Base-by-base conservation (phyloP, 2,113 vertebrate genomes). In the Mesembrinibis cayennensis region DNA sequence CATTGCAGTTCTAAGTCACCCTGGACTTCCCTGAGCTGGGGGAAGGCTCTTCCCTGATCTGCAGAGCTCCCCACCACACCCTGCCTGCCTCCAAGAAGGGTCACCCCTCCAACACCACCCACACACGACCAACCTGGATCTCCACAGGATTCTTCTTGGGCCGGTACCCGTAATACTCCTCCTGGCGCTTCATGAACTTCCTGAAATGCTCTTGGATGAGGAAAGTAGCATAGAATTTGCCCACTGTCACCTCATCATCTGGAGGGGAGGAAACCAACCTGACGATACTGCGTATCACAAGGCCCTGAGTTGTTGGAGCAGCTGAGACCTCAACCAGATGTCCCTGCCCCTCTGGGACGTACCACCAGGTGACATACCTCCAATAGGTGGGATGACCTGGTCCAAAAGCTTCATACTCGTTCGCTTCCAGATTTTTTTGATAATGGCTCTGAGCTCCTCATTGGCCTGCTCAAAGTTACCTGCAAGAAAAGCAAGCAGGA, bases 181-280 rank as follows among this genome's bases (percentile, higher is more conserved):
- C 99, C 97, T 99, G 99, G n/a, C 98, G 99, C 91, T 99, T 99
- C 98, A 99, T 98, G 95, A 99, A 99, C 98, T 99, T 99, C 55
- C 99, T 98, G 97, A 99, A 99, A 89, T 99, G 99, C 52, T 99
- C 99, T 97, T 99, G 99, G 96, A 99, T 99, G 91, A 99, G 98
- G 98, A 99, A 99, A 8, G 99, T 99, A 38, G 99, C 99, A 6
- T 99, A 99, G 98, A 99, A 99, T 96, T 99, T 99, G 26, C 99
- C 99, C 78, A 99, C 99, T 0, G 99, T 99, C 96, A 99, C 99
- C 96, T 99, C 99, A 42, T 99, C 99, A 98, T 99, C 99, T 99
- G 91, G 13, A 97, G 91, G 58, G 47, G 83, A 92, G 52, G 76
- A 97, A 88, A 50, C 6, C 89, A 93, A 72, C 10, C 9, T 4